Conservation (phyloP, 1,140 invertebrate species). For the Meloidogyne hapla region DNA sequence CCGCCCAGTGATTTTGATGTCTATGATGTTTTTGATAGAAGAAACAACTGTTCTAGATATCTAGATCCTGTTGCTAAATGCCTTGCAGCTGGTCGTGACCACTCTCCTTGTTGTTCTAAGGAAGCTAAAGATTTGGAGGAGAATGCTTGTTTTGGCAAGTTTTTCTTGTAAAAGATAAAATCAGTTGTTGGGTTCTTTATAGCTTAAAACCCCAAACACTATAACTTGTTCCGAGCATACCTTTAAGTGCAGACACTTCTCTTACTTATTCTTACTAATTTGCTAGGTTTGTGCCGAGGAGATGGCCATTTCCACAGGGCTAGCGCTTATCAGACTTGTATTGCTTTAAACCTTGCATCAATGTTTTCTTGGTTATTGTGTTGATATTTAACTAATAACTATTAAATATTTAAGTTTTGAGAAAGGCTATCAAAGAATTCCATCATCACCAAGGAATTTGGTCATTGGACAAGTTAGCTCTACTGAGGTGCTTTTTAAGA, state of each 20-base stretch:
- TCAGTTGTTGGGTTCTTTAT: background rate
- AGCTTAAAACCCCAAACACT: too few relatives aligned
- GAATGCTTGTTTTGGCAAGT: constrained; percentile 19
- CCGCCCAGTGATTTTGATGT: constrained; percentile 30
- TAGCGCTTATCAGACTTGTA: constrained; percentile 17
- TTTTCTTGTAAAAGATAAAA: constrained; percentile 4
- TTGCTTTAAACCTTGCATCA: constrained; percentile 13
- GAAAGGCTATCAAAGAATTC: constrained; percentile 21
- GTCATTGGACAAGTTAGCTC: constrained; percentile 10
- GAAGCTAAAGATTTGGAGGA: constrained; percentile 30
- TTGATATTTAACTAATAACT: background rate
- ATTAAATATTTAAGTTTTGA: constrained; percentile 15
- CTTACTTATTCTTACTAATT: background rate
- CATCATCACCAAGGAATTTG: constrained; percentile 12
- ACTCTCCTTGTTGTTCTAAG: constrained; percentile 14
- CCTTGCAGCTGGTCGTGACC: constrained; percentile 21
- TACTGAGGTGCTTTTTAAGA: constrained; percentile 4
- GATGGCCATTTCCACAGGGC: constrained; percentile 6
- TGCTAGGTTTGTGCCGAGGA: constrained; percentile 13
- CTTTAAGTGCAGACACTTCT: too few relatives aligned
- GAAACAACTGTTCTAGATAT: constrained; percentile 24
- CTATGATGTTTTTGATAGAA: constrained; percentile 21
- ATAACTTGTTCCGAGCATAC: too few relatives aligned
- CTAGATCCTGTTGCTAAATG: constrained; percentile 19
- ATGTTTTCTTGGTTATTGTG: constrained; percentile 21